These are phyloP conservation scores for Hydropsyche tenuis DNA, from an alignment of 1,140 invertebrate species.

Conservation along the genomic window DNA sequence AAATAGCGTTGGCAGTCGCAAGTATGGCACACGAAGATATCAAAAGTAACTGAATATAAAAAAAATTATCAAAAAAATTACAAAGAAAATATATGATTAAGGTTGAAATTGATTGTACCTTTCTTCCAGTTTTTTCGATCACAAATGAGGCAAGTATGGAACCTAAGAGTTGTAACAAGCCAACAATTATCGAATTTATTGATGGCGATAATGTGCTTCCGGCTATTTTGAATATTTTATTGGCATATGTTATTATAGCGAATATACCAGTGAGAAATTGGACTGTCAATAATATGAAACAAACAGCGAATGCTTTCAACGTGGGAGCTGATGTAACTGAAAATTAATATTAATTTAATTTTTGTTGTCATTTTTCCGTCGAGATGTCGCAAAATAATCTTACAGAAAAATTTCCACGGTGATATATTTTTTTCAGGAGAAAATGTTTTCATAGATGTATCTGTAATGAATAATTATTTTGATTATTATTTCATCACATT, in stretches of 20 bases:
- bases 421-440: background rate
- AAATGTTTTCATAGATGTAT: background rate
- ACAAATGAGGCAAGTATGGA: slow-evolving; percentile 51
- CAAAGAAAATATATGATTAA: background rate
- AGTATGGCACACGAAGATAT: slow-evolving; percentile 30
- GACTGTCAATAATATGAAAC: slow-evolving; percentile 5
- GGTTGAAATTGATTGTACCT: slow-evolving; percentile 34
- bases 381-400: too few species aligned
- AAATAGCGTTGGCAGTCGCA: background rate
- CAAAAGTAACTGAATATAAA: slow-evolving; percentile 33
- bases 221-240: slow-evolving; percentile 17
- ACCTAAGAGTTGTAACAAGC: slow-evolving; percentile 20
- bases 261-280: slow-evolving; percentile 27
- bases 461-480: background rate
- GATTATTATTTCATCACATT: background rate
- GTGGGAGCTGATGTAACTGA: slow-evolving; percentile 23
- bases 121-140: slow-evolving; percentile 54
- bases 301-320: slow-evolving; percentile 11
- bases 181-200: slow-evolving; percentile 14
- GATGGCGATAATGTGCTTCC: background rate
- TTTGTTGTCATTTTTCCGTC: too few species aligned
- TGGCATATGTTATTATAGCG: slow-evolving; percentile 17
- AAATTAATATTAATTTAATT: too few species aligned
- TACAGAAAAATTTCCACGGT: slow-evolving; percentile 23
- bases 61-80: background rate